phyloP scores from a whole-genome alignment of 2,797 vertebrate genomes.

The Columba guinea region DNA sequence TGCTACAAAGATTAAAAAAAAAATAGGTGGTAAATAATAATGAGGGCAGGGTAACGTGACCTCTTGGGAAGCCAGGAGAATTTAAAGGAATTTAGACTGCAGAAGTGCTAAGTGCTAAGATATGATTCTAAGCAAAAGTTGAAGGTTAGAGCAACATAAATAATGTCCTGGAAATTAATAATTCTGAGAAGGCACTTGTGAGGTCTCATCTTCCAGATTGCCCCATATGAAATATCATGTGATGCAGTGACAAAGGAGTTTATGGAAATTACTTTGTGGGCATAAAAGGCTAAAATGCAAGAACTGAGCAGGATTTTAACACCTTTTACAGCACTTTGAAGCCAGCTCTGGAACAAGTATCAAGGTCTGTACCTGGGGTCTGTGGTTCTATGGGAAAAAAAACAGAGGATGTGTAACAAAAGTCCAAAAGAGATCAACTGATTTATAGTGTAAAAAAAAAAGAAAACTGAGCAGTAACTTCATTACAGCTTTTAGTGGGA shows the following conservation, averaged over 20 bases:
- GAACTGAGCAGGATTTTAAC: not conserved
- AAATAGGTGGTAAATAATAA: not conserved
- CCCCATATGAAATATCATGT: accelerated
- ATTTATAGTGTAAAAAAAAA: not conserved
- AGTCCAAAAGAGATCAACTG: not conserved
- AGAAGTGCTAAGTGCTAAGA: too few relatives aligned
- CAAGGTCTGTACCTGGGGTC: not conserved
- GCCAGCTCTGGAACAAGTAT: not conserved
- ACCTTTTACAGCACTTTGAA: not conserved
- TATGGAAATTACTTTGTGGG: not conserved
- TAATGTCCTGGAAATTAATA: not conserved
- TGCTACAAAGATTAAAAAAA: not conserved
- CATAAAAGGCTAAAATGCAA: not conserved
- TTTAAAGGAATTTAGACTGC: not conserved
- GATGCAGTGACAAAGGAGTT: not conserved
- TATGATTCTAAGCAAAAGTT: not conserved
- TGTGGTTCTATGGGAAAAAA: not conserved
- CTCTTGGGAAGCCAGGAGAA: not conserved
- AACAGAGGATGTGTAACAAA: not conserved
- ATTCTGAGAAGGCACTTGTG: not conserved
- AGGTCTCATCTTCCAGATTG: not conserved
- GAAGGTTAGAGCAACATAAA: not conserved
- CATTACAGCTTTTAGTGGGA: not conserved
- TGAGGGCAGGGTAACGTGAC: not conserved
- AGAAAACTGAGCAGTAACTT: not conserved